A percentile compares a stretch with the other conserved stretches of the same genome.
Evolutionary conservation across 2,113 vertebrate genomes (phyloP).

Genomic region (Peromyscus californicus): DNA sequence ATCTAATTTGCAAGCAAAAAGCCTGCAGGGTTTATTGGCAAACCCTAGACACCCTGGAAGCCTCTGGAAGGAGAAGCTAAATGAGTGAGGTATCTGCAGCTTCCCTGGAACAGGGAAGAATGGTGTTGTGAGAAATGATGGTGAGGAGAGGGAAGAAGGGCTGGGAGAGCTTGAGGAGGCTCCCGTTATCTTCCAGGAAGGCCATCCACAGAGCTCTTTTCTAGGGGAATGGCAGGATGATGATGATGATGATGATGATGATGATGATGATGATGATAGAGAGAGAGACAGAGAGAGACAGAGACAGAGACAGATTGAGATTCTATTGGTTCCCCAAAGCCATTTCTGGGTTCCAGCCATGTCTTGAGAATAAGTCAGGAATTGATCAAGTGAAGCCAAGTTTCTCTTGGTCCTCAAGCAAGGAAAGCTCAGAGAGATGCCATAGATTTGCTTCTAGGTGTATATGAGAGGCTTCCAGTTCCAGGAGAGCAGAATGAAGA

Average conservation of each 20-base stretch:
- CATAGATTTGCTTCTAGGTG: not conserved
- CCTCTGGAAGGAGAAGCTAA: constrained; percentile 45
- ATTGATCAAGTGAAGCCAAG: not conserved
- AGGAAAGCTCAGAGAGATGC: not conserved
- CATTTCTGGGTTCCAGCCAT: not conserved
- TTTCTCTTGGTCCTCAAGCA: not conserved
- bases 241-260: not conserved
- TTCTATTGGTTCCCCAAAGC: not conserved
- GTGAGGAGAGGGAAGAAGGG: not conserved
- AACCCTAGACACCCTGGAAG: constrained; percentile 48
- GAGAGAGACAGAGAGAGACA: not conserved
- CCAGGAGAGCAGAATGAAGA: not conserved
- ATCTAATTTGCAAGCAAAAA: constrained; percentile 65
- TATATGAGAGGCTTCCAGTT: not conserved
- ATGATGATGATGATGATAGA: not conserved
- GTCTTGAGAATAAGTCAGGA: constrained; percentile 19
- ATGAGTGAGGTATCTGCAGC: not conserved
- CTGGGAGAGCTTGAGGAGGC: not conserved
- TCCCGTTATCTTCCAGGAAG: not conserved
- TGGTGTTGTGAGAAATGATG: not conserved
- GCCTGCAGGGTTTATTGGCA: constrained; percentile 48
- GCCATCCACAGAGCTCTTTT: constrained; percentile 42
- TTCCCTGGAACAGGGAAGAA: not conserved
- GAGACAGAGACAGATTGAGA: not conserved
- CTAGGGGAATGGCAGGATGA: constrained; percentile 11